Evolutionary conservation across 2,797 vertebrate genomes (phyloP), one percentile per base, ranked within the genome.

Genomic region (Pseudopleuronectes americanus): DNA sequence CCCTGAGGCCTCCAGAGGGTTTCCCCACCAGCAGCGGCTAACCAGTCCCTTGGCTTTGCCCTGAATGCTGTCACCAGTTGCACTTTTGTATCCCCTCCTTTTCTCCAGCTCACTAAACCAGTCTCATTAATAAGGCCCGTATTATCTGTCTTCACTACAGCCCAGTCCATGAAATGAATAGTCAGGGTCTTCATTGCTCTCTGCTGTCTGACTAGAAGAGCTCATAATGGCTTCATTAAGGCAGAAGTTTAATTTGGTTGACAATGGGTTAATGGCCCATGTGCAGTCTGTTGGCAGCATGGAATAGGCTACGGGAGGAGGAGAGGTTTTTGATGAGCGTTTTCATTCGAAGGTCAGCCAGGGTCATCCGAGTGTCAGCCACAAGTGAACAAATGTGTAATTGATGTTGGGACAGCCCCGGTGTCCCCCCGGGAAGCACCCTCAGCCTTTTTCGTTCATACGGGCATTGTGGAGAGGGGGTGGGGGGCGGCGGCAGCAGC

Each of bases 151-250:
- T 69, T 76, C 83, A 84, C 87, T 85, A 80, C 80, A 84, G 89
- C 79, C 89, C 92, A 81, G 92, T 93, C 96, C 96, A 92, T 96
- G 95, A 95, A 95, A 85, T 85, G 89, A 93, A 91, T 81, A 86
- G 91, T 92, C 92, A 38, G 95, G 93, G 92, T 95, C 92, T 94
- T 94, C 92, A 93, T 92, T 88, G 88, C 88, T 87, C 91, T 92
- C 91, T 89, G 86, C 91, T 79, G 91, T 93, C 90, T 90, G 91
- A 92, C 84, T 87, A 83, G 84, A 88, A 90, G 90, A 87, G 92
- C 94, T 94, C 93, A 95, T 95, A 95, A 95, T 94, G 94, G 95
- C 93, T 95, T 94, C 93, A 95, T 95, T 94, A 89, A 95, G 93
- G 93, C 93, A 93, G 92, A 92, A 92, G 91, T 93, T 94, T 90